Base-by-base conservation (phyloP, 1,140 invertebrate genomes). In the Ephestia elutella region DNA sequence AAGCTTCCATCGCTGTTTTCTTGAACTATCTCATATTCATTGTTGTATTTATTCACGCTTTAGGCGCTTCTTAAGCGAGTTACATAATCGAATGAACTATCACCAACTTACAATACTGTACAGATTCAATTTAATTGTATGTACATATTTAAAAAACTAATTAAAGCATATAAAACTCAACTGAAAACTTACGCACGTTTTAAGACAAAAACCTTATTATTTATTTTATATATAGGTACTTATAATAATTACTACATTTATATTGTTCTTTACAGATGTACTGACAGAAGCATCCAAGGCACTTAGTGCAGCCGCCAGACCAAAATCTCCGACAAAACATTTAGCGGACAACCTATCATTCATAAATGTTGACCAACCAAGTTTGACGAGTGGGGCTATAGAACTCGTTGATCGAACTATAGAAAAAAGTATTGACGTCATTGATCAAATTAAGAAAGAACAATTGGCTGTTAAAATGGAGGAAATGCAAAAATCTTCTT, bases 281-380 rank as follows among this genome's bases (percentile, higher is more conserved):
- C 54, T 82, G 57, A 72, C 66, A 21, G 82, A 86, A 64, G 75
- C 82, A 62, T 78, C 81, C 50, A 81, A 75, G 61, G 71, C 53
- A 57, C 65, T 80, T 13, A 82, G 73, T 60, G 67, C 66, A 65
- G 78, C 82, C 25, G 69, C 72, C 49, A 84, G 73, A 67, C 81
- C 87, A 8, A 89, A 83, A 71, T 89, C 89, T 56, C 86, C 89
- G 5, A 81, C 76, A 19, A 87, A 87, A 75, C 89, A 90, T 71
- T 54, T 87, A 59, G 78, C 78, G 8, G 89, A 89, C 62, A 87
- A 90, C 66, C 60, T 89, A 51, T 73, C 86, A 13, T 89, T 90
- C 56, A 78, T 90, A 4, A 89, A 89, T 62, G 86, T 90, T 32
- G 85, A 88, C 56, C 80, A 87, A 60, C 83, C 88, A 8, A 89